Conservation (phyloP, 1,140 invertebrate species). For the Cardiocondyla obscurior region DNA sequence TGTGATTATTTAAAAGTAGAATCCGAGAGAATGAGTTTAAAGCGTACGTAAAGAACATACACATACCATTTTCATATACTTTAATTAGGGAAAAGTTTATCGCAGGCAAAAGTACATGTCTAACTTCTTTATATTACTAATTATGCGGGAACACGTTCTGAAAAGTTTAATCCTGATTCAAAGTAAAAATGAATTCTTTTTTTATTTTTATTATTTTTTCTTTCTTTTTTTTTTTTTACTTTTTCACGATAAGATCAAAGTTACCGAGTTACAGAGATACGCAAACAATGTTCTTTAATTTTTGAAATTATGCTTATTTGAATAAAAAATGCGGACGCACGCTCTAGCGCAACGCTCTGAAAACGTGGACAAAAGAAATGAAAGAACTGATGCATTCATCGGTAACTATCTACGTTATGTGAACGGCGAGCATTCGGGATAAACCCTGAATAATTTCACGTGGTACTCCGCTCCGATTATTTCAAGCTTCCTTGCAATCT, state of each 20-base stretch:
- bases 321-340: conserved; percentile 21
- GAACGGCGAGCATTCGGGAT: not conserved
- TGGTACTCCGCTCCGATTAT: not conserved
- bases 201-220: no score
- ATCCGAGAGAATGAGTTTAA: not conserved
- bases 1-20: conserved; percentile 36
- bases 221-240: no score
- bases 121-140: conserved; percentile 23
- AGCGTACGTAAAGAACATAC: not conserved
- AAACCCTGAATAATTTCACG: not conserved
- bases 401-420: not conserved
- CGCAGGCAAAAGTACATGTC: conserved; percentile 21
- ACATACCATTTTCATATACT: not conserved
- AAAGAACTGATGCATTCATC: not conserved
- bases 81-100: conserved; percentile 45
- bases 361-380: no score
- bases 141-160: conserved; percentile 30
- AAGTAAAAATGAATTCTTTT: conserved; percentile 22
- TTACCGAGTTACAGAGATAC: not conserved
- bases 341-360: not conserved
- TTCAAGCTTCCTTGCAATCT: conserved; percentile 9
- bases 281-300: conserved; percentile 23
- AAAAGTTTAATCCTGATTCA: conserved; percentile 43
- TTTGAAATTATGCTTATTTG: not conserved
- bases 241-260: not conserved